Evolutionary conservation across 2,888 invertebrate species (phyloP).

Genomic region (Apoda limacodes): DNA sequence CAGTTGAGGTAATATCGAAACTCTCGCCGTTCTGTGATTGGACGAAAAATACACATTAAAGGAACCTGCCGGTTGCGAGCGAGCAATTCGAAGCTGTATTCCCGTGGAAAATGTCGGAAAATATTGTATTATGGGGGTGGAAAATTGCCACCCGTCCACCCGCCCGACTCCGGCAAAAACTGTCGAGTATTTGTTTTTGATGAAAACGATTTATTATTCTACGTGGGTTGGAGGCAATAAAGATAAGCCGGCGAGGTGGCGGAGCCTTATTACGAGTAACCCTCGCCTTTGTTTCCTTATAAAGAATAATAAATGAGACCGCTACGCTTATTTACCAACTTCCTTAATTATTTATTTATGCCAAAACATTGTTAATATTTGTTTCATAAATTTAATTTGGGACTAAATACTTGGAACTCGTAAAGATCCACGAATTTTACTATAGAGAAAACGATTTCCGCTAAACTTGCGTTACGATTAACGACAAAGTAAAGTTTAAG

Average conservation of each 20-base stretch:
- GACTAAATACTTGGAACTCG: conserved; percentile 20
- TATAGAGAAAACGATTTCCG: too few species aligned
- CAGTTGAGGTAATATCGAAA: conserved; percentile 73
- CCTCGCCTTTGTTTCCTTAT: conserved; percentile 71
- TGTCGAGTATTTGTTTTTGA: conserved; percentile 72
- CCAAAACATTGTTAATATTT: conserved; percentile 62
- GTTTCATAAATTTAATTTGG: conserved; percentile 32
- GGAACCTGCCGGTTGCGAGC: conserved; percentile 66
- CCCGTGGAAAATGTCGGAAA: conserved; percentile 70
- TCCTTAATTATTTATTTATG: conserved; percentile 68
- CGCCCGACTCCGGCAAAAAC: conserved; percentile 68
- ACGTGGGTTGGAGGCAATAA: conserved; percentile 72
- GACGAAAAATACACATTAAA: conserved; percentile 72
- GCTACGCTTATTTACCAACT: conserved; percentile 66
- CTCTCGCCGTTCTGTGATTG: conserved; percentile 70
- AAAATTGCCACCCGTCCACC: conserved; percentile 68
- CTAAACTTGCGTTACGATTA: too few species aligned
- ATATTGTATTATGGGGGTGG: conserved; percentile 71
- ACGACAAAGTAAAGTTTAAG: too few species aligned
- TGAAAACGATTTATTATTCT: conserved; percentile 72
- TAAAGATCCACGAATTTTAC: too few species aligned
- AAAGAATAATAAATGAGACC: conserved; percentile 71
- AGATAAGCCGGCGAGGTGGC: conserved; percentile 71
- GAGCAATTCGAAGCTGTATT: conserved; percentile 70
- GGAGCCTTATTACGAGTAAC: conserved; percentile 71